phyloP scores from a whole-genome alignment of 2,797 vertebrate genomes.

The Danio jaintianensis region DNA sequence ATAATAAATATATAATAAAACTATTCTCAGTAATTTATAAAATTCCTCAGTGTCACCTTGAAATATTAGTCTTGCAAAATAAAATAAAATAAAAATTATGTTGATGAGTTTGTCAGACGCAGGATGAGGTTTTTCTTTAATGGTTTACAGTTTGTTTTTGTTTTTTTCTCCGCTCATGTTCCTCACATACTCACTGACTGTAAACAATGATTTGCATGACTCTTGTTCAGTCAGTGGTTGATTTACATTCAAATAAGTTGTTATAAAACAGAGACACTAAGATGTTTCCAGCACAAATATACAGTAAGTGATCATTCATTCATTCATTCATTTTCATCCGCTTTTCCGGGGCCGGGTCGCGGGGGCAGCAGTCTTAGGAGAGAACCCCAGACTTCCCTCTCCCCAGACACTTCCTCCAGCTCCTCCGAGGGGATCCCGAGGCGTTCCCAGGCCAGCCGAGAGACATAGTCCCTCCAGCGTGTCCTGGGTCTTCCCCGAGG shows the following conservation, averaged over 20 bases:
- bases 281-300: neutral
- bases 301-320: neutral
- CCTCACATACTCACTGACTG: slow-evolving; percentile 4
- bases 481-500: no score
- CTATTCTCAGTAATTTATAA: neutral
- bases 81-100: neutral
- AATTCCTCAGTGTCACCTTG: no score
- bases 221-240: slow-evolving; percentile 44
- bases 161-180: neutral
- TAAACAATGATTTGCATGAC: slow-evolving; percentile 47
- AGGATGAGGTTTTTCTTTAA: neutral
- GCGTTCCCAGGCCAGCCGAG: no score
- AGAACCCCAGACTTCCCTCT: no score
- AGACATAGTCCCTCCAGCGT: no score
- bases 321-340: no score
- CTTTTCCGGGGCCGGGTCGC: no score
- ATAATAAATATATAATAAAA: no score
- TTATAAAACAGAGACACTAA: slow-evolving; percentile 25
- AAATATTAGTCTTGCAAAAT: no score
- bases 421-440: no score
- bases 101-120: slow-evolving; percentile 16
- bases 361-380: no score
- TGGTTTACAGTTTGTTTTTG: neutral
- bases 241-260: slow-evolving; percentile 38
- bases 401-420: no score